Conservation (phyloP, 2,888 invertebrate species). For the Acronicta leporina region DNA sequence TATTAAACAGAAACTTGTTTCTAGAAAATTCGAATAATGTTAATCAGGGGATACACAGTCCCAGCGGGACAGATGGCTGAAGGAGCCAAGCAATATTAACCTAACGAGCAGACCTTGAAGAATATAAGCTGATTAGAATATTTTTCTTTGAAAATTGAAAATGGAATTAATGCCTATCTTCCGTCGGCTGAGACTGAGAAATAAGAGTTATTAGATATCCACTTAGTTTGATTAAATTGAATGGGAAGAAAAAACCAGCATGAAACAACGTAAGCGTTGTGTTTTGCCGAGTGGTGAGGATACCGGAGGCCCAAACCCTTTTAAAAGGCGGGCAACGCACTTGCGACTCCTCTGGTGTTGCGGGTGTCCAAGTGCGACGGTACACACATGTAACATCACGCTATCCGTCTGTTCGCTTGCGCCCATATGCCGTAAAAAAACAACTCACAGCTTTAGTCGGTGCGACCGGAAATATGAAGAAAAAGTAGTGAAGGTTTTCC, state of each 20-base stretch:
- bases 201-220: conserved; percentile 18
- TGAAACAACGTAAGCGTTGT: no score
- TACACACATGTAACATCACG: no score
- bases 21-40: conserved; percentile 26
- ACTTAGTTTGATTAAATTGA: conserved; percentile 13
- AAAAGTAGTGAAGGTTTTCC: no score
- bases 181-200: background rate
- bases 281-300: no score
- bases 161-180: conserved; percentile 17
- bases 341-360: no score
- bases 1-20: conserved; percentile 1
- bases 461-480: no score
- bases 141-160: conserved; percentile 48
- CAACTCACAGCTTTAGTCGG: no score
- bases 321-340: no score
- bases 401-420: no score
- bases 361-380: no score
- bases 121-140: conserved; percentile 45
- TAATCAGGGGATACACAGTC: conserved; percentile 40
- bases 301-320: no score
- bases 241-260: background rate
- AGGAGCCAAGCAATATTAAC: conserved; percentile 40
- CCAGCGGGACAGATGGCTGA: conserved; percentile 17
- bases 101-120: conserved; percentile 40
- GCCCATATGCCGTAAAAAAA: no score